Base-by-base conservation (phyloP, 2,888 invertebrate genomes). In the Drosophila atroscutellata region DNA sequence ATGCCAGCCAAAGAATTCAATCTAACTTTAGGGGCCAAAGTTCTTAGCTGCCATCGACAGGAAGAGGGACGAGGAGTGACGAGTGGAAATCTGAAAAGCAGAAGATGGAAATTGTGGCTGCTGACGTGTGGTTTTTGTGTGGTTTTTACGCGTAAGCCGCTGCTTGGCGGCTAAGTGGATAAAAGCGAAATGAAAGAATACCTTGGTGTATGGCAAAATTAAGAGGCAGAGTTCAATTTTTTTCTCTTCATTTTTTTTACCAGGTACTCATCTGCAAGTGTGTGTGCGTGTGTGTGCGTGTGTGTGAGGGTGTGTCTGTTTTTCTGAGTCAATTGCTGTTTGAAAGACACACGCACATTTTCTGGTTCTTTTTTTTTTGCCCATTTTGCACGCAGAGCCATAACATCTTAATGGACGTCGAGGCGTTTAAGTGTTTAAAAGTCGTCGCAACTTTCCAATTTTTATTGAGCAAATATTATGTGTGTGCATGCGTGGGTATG, bases 391-490 rank as follows among this genome's bases (percentile, higher is more conserved):
- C 39, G 26, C 66, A 59, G 28, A 26, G 37, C 30, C 68, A 66
- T 69, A 79, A 79, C 51, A 55, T 75, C 71, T 71, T 82, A 69
- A 80, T 80, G 77, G 68, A 28, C 65, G 55, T 73, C 65, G 80
- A 74, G 66, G 57, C 86, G 72, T 83, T 86, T 56, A 75, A 77
- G 89, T 86, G 86, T 77, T 75, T 83, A 54, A 77, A 89, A 75
- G 71, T 72, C 69, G 70, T 68, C 49, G 67, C 63, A 75, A 86
- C 83, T 70, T 84, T 72, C 74, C 65, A 79, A 82, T 89, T 83
- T 90, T 88, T 82, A 90, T 88, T 80, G 86, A 76, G 70, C 83
- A 79, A 74, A 75, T 72, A 88, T 82, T 49, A 63, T 56, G 65
- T 28, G 45, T 32, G 24, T 36, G 45, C 6, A 49, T 51, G 59